phyloP scores from a whole-genome alignment of 2,797 vertebrate species.

The Chaetodon trifasciatus region DNA sequence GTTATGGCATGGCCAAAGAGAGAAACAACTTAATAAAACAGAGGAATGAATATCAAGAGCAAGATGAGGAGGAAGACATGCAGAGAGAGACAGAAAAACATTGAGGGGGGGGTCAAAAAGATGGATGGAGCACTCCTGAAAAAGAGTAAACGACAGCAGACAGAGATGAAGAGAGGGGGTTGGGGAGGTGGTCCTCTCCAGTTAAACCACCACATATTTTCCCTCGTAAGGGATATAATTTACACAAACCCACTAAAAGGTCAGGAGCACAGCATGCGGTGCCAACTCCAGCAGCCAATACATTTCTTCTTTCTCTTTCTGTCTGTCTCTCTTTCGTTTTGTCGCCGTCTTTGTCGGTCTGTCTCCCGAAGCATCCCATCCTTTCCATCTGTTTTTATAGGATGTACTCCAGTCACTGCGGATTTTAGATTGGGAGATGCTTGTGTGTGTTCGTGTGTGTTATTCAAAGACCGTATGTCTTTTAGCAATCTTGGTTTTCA shows the following conservation, averaged over 20 bases:
- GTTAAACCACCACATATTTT: conserved; percentile 81
- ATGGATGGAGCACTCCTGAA: conserved; percentile 44
- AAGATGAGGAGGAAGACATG: conserved; percentile 21
- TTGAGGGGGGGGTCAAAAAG: conserved; percentile 41
- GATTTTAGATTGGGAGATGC: conserved; percentile 39
- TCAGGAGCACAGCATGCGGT: conserved; percentile 69
- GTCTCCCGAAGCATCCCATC: conserved; percentile 8
- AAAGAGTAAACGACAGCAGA: conserved; percentile 51
- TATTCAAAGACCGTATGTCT: conserved; percentile 52
- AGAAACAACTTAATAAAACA: conserved; percentile 41
- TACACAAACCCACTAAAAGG: conserved; percentile 82
- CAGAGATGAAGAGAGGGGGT: conserved; percentile 16
- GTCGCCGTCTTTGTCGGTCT: not conserved
- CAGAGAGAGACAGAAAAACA: conserved; percentile 22
- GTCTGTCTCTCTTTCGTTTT: conserved; percentile 17
- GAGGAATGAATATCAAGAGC: conserved; percentile 27
- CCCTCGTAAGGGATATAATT: conserved; percentile 85
- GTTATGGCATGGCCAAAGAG: conserved; percentile 33
- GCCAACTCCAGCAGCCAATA: conserved; percentile 76
- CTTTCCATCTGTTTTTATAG: conserved; percentile 50
- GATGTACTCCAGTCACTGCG: conserved; percentile 46
- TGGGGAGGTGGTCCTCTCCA: conserved; percentile 58
- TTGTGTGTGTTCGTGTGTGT: conserved; percentile 44
- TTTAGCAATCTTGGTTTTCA: conserved; percentile 47
- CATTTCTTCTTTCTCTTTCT: conserved; percentile 28